A percentile compares a stretch with the other conserved stretches of the same genome.
These are phyloP conservation scores for Xerus rutilus DNA, from an alignment of 2,797 vertebrate species.

Conservation along the genomic window DNA sequence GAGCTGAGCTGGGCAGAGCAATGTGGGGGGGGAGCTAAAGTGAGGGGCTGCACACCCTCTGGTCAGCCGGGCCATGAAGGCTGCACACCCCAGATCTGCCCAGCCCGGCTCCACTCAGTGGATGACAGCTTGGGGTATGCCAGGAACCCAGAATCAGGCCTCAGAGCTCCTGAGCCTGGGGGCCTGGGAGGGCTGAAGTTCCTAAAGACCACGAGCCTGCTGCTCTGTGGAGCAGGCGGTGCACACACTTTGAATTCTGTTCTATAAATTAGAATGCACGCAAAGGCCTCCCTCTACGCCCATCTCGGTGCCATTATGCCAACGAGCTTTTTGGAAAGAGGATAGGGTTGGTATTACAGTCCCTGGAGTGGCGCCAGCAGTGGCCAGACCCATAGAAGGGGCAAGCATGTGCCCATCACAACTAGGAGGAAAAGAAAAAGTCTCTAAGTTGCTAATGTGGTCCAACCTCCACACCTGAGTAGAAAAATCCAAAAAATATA, in stretches of 20 bases:
- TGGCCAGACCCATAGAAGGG: neutral
- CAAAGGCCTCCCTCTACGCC: neutral
- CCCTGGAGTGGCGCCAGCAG: neutral
- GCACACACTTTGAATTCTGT: neutral
- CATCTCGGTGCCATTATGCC: neutral
- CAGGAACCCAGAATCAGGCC: neutral
- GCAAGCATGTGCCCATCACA: neutral
- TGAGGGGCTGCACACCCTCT: no score
- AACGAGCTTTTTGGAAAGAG: neutral
- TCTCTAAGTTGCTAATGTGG: neutral
- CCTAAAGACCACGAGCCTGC: neutral
- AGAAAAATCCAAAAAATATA: neutral
- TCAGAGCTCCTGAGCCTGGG: neutral
- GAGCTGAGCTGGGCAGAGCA: fast-evolving
- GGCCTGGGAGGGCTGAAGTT: neutral
- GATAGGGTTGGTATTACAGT: neutral
- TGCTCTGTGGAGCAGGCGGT: neutral
- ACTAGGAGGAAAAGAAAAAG: no score
- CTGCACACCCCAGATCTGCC: neutral
- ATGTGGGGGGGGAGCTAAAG: neutral
- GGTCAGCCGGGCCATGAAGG: neutral
- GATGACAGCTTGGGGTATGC: neutral
- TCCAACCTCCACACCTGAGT: neutral
- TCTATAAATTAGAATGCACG: neutral
- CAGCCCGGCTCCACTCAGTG: neutral